Base-by-base conservation (phyloP, 2,888 invertebrate species). In the Melanophora roralis region DNA sequence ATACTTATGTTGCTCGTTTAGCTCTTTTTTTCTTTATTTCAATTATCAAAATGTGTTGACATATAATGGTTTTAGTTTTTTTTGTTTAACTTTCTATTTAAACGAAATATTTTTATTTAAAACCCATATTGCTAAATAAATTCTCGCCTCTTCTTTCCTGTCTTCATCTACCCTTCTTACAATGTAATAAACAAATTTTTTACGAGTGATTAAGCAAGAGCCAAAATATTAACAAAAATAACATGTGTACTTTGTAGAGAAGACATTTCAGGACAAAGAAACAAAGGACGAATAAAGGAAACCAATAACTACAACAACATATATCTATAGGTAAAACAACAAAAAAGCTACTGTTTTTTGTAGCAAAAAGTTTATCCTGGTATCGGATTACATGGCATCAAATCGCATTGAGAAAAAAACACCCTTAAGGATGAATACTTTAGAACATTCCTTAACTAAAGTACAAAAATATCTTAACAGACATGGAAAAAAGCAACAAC, bases 161-260 rank as follows among this genome's bases (percentile, higher is more conserved):
- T 53, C 51, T 62, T 69, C 47, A 27, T 51, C n/a, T 14, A 36
- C 12, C 65, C 36, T 12, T 57, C 62, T 80, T 72, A 77, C 78
- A 68, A 64, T 78, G 82, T 82, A 80, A 81, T 80, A 68, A 43
- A 51, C 57, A 78, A 84, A 84, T 85, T 85, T 82, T 76, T 82
- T 83, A 84, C 86, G 84, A 85, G 82, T 87, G 85, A 87, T 86
- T 87, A 85, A 85, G 81, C 86, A 85, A 78, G 82, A 86, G 85
- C 85, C 86, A 86, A 86, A 87, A 87, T 85, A 87, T 85, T 85
- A 83, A 59, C 49, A 43, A 67, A 84, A 59, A 36, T 45, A 85
- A 83, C 86, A 85, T 86, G 84, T 85, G 81, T 65, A 75, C 75
- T 77, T 36, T 36, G 9, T 16, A 60, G 6, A 51, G 12, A 57